Evolutionary conservation across 2,888 invertebrate genomes (phyloP), one percentile per base, ranked within the genome.

Genomic region (Heliothis peltigera): DNA sequence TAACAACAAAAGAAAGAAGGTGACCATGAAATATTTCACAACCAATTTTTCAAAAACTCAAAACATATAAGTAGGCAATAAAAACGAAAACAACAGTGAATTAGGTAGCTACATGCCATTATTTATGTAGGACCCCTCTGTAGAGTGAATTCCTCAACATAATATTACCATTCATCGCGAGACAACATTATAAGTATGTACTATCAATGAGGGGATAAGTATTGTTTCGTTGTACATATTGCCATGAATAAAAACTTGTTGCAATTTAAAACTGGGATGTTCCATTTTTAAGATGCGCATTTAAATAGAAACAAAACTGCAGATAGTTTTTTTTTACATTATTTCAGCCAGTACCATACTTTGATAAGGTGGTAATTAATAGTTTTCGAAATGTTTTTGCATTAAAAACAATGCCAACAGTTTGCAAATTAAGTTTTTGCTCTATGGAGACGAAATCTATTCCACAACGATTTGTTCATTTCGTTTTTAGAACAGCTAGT

Each of bases 401-500:
- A 5, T 2, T 39, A 7, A 2, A 42, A 3, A 42, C n/a, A 17
- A 17, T n/a, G n/a, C n/a, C 8, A 21, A 2, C 2, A 5, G 0
- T 18, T 44, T 7, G 32, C 32, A 10, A 32, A 32, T 22, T 0
- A 8, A 19, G 6, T 47, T 64, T 39, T 19, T 10, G n/a, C 10
- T 43, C 22, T 21, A 43, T 39, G 0, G 46, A 4, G 6, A 7
- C 39, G 3, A 15, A 12, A 6, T 10, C 15, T 39, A 65, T 59
- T 67, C 64, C 64, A 22, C 43, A 75, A 70, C 32, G 55, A 59
- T 74, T 70, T 79, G 78, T 56, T 80, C 80, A 75, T 85, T 83
- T 83, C 75, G 73, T 81, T 83, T 81, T 83, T 73, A 77, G 75
- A 77, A 77, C 68, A 70, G 73, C 74, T 78, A 83, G 81, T 81